These are phyloP conservation scores for Holothuria scabra DNA, from an alignment of 53 echinoderm and acorn worm genomes.

Conservation along the genomic window DNA sequence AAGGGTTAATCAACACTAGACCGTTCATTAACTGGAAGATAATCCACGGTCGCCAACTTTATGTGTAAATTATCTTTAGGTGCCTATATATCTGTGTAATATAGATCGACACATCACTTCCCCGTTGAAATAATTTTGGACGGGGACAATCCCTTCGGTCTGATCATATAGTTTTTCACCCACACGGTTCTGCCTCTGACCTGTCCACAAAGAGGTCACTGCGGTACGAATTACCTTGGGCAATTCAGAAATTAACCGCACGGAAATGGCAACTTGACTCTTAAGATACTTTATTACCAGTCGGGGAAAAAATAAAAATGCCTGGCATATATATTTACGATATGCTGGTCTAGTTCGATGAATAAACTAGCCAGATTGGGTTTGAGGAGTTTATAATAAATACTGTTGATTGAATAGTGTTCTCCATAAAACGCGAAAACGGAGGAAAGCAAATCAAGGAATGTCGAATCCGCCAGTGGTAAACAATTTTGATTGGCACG, in stretches of 20 bases:
- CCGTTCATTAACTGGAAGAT: no score
- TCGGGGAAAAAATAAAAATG: conserved; percentile 28
- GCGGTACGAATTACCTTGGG: conserved; percentile 6
- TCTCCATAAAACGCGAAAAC: neutral
- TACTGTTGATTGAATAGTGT: conserved; percentile 23
- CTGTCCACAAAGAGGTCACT: conserved; percentile 15
- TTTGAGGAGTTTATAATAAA: conserved; percentile 24
- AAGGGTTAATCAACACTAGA: no score
- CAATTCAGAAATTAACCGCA: conserved; percentile 18
- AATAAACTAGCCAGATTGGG: neutral
- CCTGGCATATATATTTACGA: conserved; percentile 42
- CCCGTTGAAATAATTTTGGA: no score
- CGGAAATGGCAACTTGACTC: conserved; percentile 20
- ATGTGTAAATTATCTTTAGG: no score
- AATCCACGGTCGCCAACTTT: no score
- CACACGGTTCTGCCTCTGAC: neutral
- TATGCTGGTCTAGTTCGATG: conserved; percentile 15
- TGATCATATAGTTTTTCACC: no score
- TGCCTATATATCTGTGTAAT: no score
- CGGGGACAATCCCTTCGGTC: no score
- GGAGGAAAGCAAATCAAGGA: conserved; percentile 11
- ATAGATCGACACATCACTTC: no score
- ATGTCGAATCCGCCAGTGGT: neutral
- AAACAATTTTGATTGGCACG: conserved; percentile 9
- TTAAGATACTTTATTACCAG: neutral